Evolutionary conservation across 2,888 invertebrate species (phyloP).

Genomic region (Bibio marci): DNA sequence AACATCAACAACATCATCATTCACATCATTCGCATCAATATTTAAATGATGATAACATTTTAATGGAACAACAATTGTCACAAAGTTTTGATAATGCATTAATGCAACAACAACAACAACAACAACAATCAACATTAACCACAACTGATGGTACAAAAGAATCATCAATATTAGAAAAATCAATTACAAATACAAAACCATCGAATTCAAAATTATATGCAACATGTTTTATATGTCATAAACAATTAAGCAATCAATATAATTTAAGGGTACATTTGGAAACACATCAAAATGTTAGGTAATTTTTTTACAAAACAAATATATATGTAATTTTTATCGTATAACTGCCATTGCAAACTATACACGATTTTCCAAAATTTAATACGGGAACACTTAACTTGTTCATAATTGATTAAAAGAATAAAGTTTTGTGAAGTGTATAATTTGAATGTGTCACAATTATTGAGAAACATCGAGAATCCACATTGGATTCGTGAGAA

Average conservation of each 20-base stretch:
- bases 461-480: too few relatives aligned
- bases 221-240: slow-evolving; percentile 70
- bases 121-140: not conserved
- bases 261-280: slow-evolving; percentile 81
- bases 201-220: slow-evolving; percentile 39
- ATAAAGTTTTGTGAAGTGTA: too few relatives aligned
- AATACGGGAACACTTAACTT: too few relatives aligned
- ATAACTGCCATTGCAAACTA: too few relatives aligned
- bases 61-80: slow-evolving; percentile 1
- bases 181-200: slow-evolving; percentile 16
- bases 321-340: too few relatives aligned
- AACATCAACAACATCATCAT: too few relatives aligned
- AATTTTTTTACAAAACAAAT: slow-evolving; percentile 7
- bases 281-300: slow-evolving; percentile 67
- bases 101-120: not conserved
- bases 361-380: too few relatives aligned
- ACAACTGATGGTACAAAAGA: slow-evolving; percentile 3
- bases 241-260: slow-evolving; percentile 79
- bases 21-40: slow-evolving; percentile 1
- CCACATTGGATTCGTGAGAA: too few relatives aligned
- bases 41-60: not conserved
- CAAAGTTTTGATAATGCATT: too few relatives aligned
- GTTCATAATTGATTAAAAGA: too few relatives aligned
- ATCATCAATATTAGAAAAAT: slow-evolving; percentile 12
- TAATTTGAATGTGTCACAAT: too few relatives aligned